Evolutionary conservation across 2,797 vertebrate species (phyloP).

Genomic region (Eremophila alpestris): DNA sequence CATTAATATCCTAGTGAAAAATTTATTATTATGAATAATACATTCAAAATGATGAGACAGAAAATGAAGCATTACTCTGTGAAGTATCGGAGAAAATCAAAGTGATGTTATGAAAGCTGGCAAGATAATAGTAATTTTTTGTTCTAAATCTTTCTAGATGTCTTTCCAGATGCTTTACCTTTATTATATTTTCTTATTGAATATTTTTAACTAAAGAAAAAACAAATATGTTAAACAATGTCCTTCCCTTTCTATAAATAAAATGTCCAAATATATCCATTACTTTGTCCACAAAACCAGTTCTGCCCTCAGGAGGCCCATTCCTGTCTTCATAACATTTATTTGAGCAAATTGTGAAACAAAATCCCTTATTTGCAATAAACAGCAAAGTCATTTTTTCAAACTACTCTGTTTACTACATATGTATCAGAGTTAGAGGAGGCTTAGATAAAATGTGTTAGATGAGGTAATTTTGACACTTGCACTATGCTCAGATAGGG

Average conservation of each 20-base stretch:
- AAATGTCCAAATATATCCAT: background rate
- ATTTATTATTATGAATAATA: slow-evolving; percentile 75
- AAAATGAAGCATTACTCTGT: slow-evolving; percentile 70
- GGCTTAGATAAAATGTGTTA: background rate
- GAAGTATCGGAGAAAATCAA: slow-evolving; percentile 46
- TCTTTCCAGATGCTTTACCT: background rate
- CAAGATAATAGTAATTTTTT: background rate
- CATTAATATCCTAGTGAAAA: slow-evolving; percentile 75
- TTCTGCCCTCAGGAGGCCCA: background rate
- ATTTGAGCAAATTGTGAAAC: background rate
- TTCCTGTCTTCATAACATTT: background rate
- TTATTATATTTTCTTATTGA: background rate
- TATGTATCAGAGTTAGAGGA: background rate
- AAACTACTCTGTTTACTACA: background rate
- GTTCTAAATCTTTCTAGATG: background rate
- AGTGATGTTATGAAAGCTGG: background rate
- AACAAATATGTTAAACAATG: background rate
- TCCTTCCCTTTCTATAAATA: background rate
- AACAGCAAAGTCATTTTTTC: background rate
- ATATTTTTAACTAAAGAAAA: background rate
- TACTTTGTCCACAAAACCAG: background rate
- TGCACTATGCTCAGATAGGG: background rate
- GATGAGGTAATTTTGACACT: background rate
- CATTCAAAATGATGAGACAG: slow-evolving; percentile 64
- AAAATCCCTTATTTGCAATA: background rate